Evolutionary conservation across 2,888 invertebrate genomes (phyloP), one percentile per base, ranked within the genome.

Genomic region (Charanyca ferruginea): DNA sequence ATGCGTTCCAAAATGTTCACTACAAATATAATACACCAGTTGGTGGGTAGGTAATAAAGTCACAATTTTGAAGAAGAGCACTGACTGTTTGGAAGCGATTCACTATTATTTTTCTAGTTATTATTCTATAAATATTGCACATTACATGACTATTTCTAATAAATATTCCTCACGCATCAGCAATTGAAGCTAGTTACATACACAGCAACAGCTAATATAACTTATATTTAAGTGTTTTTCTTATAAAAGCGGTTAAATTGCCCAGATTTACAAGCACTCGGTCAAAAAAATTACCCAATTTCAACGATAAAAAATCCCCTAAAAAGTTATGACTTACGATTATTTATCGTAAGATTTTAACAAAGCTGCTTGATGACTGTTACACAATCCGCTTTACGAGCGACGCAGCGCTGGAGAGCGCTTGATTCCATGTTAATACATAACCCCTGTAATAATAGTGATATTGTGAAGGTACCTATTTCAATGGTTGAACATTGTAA

Each of bases 301-400:
- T 44, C 3, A 42, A 47, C 41, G 28, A 53, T 47, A 74, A 73
- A 60, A 60, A 64, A 55, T 22, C 1, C 13, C 23, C 20, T 52
- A 51, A 55, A 49, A 64, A 28, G 32, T 60, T 70, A 53, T 49
- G 54, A 66, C 74, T 69, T 60, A 38, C 35, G 60, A 58, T 47
- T 52, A 58, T 47, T 52, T 48, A 66, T 59, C 38, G 35, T 49
- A 20, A 67, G 25, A 42, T 20, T 74, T 69, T 28, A 65, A 58
- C 18, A 53, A 47, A 51, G 8, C 16, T 5, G 25, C 28, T 66
- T 68, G 53, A 59, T 52, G 48, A 22, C 7, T 20, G 13, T 41
- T 32, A 5, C 42, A 38, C 22, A 23, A 38, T 25, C 32, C 48
- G n/a, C 53, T 57, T 49, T 58, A 60, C 48, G 57, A 65, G 42